These are phyloP conservation scores for Microplitis manilae DNA, from an alignment of 2,888 invertebrate genomes.

Conservation along the genomic window DNA sequence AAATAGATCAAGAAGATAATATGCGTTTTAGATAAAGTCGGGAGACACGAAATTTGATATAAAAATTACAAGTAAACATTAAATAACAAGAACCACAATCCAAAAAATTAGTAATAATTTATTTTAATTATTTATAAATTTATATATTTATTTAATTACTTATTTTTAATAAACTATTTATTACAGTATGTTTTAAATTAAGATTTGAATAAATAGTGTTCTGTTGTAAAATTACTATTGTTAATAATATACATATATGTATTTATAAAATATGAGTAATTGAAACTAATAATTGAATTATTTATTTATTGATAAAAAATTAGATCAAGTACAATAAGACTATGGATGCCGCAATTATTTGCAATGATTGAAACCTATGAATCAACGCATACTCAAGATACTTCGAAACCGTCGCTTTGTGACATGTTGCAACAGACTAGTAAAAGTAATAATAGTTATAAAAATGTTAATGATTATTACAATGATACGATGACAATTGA, in stretches of 20 bases:
- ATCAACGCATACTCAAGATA: constrained; percentile 49
- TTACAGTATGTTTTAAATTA: not conserved
- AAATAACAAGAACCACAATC: no score
- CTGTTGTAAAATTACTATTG: not conserved
- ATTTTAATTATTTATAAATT: constrained; percentile 16
- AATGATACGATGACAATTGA: constrained; percentile 43
- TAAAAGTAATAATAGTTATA: constrained; percentile 41
- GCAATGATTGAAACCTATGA: constrained; percentile 77
- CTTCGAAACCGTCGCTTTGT: constrained; percentile 54
- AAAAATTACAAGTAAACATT: no score
- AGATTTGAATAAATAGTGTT: not conserved
- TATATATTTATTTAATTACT: not conserved
- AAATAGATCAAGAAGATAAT: no score
- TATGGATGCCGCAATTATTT: constrained; percentile 92
- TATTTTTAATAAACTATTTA: not conserved
- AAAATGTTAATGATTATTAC: constrained; percentile 38
- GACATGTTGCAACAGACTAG: constrained; percentile 56
- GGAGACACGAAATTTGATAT: no score
- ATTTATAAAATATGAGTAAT: no score
- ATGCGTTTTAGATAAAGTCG: no score
- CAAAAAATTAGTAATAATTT: not conserved
- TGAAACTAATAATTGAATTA: constrained; percentile 34
- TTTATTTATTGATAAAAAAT: constrained; percentile 48
- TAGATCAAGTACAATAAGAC: constrained; percentile 85
- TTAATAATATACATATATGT: not conserved